Conservation (phyloP, 2,113 vertebrate genomes). For the Crotalus viridis region DNA sequence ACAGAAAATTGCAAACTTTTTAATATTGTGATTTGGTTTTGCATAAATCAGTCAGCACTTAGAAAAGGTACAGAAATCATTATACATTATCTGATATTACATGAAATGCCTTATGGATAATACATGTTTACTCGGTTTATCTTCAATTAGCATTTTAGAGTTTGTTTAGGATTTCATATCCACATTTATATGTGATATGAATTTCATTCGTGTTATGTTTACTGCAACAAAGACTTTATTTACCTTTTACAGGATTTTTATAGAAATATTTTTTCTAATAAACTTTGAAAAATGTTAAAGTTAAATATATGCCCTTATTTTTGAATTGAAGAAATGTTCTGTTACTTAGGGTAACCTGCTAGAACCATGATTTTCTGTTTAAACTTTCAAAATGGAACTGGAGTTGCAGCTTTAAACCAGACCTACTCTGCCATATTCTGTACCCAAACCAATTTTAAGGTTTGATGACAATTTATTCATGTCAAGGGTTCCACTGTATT, state of each 20-base stretch:
- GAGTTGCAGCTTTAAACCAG: not conserved
- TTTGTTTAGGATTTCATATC: not conserved
- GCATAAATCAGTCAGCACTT: not conserved
- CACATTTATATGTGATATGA: not conserved
- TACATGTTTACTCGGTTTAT: not conserved
- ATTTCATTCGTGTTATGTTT: not conserved
- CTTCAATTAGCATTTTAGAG: not conserved
- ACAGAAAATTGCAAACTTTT: not conserved
- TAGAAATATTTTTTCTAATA: not conserved
- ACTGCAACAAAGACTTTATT: not conserved
- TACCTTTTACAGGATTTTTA: not conserved
- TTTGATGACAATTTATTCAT: not conserved
- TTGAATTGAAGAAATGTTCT: not conserved
- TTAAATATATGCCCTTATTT: not conserved
- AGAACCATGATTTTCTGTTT: not conserved
- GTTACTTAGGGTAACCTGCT: not conserved
- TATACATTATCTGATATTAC: not conserved
- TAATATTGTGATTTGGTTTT: not conserved
- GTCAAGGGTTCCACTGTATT: not conserved
- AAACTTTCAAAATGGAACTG: not conserved
- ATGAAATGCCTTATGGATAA: not conserved
- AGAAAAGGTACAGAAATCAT: not conserved
- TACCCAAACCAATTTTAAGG: not conserved
- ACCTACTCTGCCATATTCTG: not conserved
- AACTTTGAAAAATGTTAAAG: not conserved